Conservation (phyloP, 2,113 vertebrate species). For the Poicephalus meyeri region DNA sequence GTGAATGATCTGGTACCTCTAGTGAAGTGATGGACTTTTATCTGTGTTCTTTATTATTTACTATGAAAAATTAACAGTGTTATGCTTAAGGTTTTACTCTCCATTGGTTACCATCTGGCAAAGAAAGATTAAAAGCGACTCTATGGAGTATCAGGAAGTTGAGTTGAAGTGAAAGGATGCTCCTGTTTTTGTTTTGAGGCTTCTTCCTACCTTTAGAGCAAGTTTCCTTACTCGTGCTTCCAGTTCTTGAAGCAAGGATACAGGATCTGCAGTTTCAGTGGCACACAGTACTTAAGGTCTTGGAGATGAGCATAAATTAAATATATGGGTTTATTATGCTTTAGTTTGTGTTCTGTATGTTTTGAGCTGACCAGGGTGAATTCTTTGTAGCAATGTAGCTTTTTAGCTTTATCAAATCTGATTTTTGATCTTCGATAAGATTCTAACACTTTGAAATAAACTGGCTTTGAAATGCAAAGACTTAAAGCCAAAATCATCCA, state of each 20-base stretch:
- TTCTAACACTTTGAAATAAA: neutral
- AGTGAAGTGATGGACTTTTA: neutral
- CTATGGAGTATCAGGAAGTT: fast-evolving
- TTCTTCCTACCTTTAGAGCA: neutral
- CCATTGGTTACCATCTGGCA: neutral
- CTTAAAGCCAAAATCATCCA: neutral
- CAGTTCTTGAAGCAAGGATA: neutral
- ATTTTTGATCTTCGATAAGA: conserved; percentile 11
- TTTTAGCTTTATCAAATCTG: neutral
- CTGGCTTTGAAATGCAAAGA: conserved; percentile 16
- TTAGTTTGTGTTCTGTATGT: neutral
- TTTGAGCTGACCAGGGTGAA: neutral
- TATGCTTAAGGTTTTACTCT: neutral
- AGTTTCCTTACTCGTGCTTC: neutral
- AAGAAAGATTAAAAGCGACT: neutral
- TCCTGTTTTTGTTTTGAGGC: neutral
- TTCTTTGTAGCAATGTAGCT: neutral
- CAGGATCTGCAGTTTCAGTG: neutral
- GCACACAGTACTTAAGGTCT: neutral
- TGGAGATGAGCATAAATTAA: neutral
- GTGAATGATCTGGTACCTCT: neutral
- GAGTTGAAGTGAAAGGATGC: neutral
- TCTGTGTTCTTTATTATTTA: neutral
- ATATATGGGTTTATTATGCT: neutral
- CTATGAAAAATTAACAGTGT: neutral